These are phyloP conservation scores for Eucera pruinosa DNA, from an alignment of 2,888 invertebrate species.

Conservation along the genomic window DNA sequence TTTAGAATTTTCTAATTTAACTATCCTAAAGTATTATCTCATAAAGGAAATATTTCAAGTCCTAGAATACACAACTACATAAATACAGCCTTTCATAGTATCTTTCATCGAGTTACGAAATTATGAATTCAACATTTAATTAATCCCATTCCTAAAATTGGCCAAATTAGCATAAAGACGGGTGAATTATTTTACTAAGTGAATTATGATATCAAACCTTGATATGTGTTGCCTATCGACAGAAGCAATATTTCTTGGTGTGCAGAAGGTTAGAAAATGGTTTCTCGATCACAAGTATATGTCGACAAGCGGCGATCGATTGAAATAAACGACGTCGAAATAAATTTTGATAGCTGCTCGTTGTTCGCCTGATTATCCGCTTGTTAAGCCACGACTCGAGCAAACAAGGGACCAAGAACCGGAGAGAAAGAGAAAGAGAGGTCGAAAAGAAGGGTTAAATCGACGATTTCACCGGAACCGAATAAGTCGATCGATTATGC, in stretches of 20 bases:
- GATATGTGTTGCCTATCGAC: background rate
- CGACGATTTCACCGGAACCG: slow-evolving; percentile 69
- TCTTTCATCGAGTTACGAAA: too few relatives aligned
- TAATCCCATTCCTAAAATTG: too few relatives aligned
- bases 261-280: slow-evolving; percentile 10
- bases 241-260: background rate
- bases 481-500: slow-evolving; percentile 71
- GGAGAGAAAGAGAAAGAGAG: background rate
- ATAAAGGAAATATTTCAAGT: too few relatives aligned
- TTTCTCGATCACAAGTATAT: slow-evolving; percentile 3
- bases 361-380: slow-evolving; percentile 37
- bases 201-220: too few relatives aligned
- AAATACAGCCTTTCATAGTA: too few relatives aligned
- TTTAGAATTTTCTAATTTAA: too few relatives aligned
- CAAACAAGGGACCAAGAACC: background rate
- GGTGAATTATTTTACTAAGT: too few relatives aligned
- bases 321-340: slow-evolving; percentile 33
- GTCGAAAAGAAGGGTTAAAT: slow-evolving; percentile 55
- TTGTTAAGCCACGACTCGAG: slow-evolving; percentile 34
- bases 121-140: too few relatives aligned
- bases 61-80: too few relatives aligned
- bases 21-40: too few relatives aligned
- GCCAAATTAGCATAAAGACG: too few relatives aligned
- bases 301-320: slow-evolving; percentile 10
- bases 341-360: slow-evolving; percentile 38